These are phyloP conservation scores for Remorina albescens DNA, from an alignment of 2,797 vertebrate species.

Conservation along the genomic window DNA sequence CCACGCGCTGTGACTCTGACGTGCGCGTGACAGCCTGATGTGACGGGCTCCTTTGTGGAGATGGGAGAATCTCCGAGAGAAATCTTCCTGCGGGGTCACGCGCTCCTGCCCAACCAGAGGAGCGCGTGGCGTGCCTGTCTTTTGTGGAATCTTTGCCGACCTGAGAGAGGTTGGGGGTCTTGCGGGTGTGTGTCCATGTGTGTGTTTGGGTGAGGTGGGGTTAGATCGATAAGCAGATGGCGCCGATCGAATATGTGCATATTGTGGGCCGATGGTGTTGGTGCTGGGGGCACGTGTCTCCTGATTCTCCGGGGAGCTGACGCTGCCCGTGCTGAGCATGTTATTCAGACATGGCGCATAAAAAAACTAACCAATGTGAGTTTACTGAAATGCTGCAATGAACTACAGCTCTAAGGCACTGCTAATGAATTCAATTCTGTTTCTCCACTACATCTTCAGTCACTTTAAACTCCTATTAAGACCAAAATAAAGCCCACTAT, in stretches of 20 bases:
- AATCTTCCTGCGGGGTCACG: not conserved
- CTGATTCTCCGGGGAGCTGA: constrained; percentile 38
- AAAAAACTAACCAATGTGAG: no score
- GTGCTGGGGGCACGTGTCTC: constrained; percentile 41
- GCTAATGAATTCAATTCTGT: no score
- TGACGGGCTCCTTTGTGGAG: constrained; percentile 16
- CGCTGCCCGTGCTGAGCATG: constrained; percentile 41
- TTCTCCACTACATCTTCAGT: no score
- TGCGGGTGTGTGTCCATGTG: not conserved
- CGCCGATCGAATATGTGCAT: constrained; percentile 68
- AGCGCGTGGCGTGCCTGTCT: constrained; percentile 33
- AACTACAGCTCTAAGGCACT: no score
- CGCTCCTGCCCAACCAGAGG: constrained; percentile 28
- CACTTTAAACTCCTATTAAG: no score
- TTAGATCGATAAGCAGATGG: constrained; percentile 76
- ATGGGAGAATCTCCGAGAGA: not conserved
- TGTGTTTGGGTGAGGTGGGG: not conserved
- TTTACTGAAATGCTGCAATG: no score
- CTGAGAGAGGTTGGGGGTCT: not conserved
- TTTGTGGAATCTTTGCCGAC: constrained; percentile 17
- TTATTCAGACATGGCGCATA: no score
- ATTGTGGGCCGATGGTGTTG: constrained; percentile 36
- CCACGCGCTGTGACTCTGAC: not conserved
- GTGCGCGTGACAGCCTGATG: constrained; percentile 26
- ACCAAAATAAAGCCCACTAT: no score